Conservation (phyloP, 2,888 invertebrate genomes). For the Volucella inflata region DNA sequence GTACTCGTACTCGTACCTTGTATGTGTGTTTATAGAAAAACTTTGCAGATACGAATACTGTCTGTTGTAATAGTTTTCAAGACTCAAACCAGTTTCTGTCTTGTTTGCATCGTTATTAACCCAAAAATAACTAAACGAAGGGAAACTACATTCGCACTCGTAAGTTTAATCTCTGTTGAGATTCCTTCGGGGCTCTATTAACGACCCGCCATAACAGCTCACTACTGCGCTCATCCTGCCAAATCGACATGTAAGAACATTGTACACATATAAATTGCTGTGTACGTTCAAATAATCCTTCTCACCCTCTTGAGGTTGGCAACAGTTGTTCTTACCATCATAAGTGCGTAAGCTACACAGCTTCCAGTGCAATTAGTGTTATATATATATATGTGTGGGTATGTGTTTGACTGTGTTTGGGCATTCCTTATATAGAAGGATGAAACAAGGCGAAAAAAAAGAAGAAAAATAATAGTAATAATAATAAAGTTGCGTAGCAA, state of each 20-base stretch:
- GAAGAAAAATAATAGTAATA: background rate
- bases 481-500: constrained; percentile 15
- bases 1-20: background rate
- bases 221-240: background rate
- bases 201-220: background rate
- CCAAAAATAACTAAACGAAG: constrained; percentile 1
- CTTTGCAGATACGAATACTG: too few species aligned
- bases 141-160: background rate
- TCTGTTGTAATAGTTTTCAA: constrained; percentile 4
- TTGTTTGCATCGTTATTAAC: constrained; percentile 12
- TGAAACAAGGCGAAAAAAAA: constrained; percentile 14
- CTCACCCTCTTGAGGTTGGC: background rate
- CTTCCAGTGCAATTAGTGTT: constrained; percentile 55
- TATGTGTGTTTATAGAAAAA: background rate
- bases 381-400: too few species aligned
- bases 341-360: constrained; percentile 25
- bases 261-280: constrained; percentile 17
- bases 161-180: constrained; percentile 24
- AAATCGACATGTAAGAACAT: constrained; percentile 48
- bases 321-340: constrained; percentile 26
- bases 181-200: constrained; percentile 4
- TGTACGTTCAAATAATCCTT: constrained; percentile 46
- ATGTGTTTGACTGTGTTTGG: background rate
- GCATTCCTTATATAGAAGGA: background rate
- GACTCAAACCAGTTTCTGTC: background rate